phyloP scores from a whole-genome alignment of 2,113 vertebrate genomes.

The Mastomys natalensis region DNA sequence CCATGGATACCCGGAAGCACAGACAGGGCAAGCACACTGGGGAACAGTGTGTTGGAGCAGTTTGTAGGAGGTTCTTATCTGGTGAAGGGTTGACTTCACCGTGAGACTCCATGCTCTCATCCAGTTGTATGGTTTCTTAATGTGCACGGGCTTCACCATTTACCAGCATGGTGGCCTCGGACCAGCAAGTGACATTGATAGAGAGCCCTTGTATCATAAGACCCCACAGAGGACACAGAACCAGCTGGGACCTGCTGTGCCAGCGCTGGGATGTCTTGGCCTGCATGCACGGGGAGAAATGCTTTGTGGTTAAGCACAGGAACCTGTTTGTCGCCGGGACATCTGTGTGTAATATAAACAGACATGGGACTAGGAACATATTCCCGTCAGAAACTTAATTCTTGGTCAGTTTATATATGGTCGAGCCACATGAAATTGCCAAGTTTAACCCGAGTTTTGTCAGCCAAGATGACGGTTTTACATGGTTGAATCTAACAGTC shows the following conservation, averaged over 20 bases:
- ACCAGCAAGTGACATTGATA: background rate
- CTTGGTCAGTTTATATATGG: background rate
- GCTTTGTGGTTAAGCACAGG: background rate
- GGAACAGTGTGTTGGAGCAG: accelerated
- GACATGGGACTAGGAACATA: background rate
- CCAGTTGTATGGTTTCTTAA: background rate
- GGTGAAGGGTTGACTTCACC: background rate
- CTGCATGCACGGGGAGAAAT: accelerated
- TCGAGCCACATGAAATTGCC: background rate
- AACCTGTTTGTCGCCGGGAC: slow-evolving; percentile 14
- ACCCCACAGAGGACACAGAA: accelerated
- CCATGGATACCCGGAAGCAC: background rate
- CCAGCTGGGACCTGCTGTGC: background rate
- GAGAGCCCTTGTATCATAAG: background rate
- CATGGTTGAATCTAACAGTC: background rate
- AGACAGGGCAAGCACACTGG: background rate
- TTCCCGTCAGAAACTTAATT: background rate
- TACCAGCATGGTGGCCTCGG: background rate
- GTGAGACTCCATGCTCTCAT: background rate
- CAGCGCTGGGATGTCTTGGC: accelerated
- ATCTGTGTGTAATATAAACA: slow-evolving; percentile 45
- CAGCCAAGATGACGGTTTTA: background rate
- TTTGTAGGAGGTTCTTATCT: background rate
- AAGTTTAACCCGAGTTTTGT: background rate
- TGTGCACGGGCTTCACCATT: background rate